Evolutionary conservation across 2,797 vertebrate genomes (phyloP), one percentile per base, ranked within the genome.

Genomic region (Rallus crepitans): DNA sequence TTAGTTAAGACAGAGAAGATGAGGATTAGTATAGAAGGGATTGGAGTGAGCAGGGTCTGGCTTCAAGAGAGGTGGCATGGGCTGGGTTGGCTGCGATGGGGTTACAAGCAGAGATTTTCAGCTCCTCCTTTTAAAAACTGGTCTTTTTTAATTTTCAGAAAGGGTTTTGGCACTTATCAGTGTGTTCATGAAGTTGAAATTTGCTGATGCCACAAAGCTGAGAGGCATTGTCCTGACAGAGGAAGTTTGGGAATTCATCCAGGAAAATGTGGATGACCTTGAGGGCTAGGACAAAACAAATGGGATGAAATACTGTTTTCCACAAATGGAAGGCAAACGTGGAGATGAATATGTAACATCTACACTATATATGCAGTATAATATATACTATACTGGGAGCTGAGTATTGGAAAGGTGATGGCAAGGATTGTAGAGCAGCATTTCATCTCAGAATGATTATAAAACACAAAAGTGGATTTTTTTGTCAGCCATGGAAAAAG

Each of bases 251-350:
- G 90, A 96, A 85, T 52, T 71, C 64, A 61, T 96, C 95, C 95
- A 96, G 90, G 84, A 87, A 95, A 90, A 93, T 90, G 68, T 80
- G 89, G 88, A 93, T 89, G 93, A 95, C 95, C 93, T 96, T 97
- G 92, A 94, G 75, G 48, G 12, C 81, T 93, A 78, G 90, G 71
- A 85, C 52, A 77, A 39, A 90, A 77, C 81, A 82, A 89, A 50
- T 75, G 33, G 68, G 69, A 64, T 94, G 75, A 77, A 91, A 85
- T 84, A 64, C 81, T 82, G 3, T 75, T 93, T 94, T 96, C 80
- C 65, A 35, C 76, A 90, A 83, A 81, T 82, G 76, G 77, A 75
- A 90, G 52, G 66, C 86, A 89, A 85, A 57, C 39, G 1, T n/a
- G 77, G 64, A 80, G 23, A 55, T 80, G 35, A 53, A 73, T 75